phyloP scores from a whole-genome alignment of 2,797 vertebrate genomes.

The Molossus molossus region DNA sequence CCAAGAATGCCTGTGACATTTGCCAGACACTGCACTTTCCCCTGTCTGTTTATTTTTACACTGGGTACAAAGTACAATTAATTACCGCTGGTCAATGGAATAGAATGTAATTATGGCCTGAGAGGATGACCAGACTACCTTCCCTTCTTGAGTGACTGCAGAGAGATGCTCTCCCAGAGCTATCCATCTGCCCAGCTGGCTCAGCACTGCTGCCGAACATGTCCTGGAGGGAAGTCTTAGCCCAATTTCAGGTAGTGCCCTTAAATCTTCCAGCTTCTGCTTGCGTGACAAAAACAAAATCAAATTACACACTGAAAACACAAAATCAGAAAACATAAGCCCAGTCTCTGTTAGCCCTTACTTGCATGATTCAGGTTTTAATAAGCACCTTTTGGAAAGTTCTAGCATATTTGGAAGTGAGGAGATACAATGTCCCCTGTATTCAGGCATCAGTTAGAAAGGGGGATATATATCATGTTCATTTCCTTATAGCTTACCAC shows the following conservation, averaged over 20 bases:
- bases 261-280: not conserved
- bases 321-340: not conserved
- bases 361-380: conserved; percentile 14
- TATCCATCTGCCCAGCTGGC: not conserved
- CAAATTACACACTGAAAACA: not conserved
- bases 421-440: not conserved
- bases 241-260: not conserved
- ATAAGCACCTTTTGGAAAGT: not conserved
- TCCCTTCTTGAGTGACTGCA: not conserved
- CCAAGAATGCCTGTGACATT: conserved; percentile 39
- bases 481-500: not conserved
- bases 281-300: conserved; percentile 54
- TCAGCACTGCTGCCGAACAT: not conserved
- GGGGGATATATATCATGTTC: not conserved
- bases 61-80: conserved; percentile 36
- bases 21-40: not conserved
- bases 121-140: conserved; percentile 36
- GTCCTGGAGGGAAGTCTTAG: not conserved
- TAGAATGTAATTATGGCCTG: conserved; percentile 46
- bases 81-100: conserved; percentile 11
- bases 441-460: not conserved
- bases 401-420: not conserved
- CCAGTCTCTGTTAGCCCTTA: not conserved
- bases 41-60: conserved; percentile 63
- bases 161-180: not conserved